These are phyloP conservation scores for Macrotus californicus DNA, from an alignment of 2,113 vertebrate genomes.

Conservation along the genomic window DNA sequence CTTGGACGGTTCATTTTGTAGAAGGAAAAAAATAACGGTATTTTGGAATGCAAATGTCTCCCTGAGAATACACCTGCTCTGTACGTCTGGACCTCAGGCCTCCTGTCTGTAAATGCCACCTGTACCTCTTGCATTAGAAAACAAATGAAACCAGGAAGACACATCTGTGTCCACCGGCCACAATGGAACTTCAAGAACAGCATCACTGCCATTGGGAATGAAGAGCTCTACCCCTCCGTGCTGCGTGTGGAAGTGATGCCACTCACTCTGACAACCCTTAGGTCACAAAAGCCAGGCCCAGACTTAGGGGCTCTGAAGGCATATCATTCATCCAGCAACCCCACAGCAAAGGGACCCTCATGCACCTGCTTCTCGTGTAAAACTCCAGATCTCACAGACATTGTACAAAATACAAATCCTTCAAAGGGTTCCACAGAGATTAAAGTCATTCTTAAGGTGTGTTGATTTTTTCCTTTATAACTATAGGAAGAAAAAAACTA, in stretches of 20 bases:
- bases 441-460: background rate
- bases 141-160: background rate
- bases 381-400: background rate
- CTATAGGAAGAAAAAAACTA: background rate
- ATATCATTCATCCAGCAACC: accelerated
- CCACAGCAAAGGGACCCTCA: background rate
- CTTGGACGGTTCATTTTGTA: background rate
- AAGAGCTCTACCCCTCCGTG: background rate
- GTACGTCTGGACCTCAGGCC: background rate
- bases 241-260: background rate
- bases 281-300: background rate
- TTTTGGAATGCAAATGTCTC: background rate
- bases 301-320: background rate
- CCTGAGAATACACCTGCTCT: background rate
- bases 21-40: background rate
- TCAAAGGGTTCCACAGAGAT: background rate
- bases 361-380: background rate
- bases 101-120: background rate
- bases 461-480: background rate
- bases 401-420: background rate
- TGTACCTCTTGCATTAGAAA: background rate
- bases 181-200: background rate
- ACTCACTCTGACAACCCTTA: background rate
- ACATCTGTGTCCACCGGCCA: accelerated
- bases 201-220: background rate